Evolutionary conservation across 2,888 invertebrate species (phyloP).

Genomic region (Agapetus fuscipes): DNA sequence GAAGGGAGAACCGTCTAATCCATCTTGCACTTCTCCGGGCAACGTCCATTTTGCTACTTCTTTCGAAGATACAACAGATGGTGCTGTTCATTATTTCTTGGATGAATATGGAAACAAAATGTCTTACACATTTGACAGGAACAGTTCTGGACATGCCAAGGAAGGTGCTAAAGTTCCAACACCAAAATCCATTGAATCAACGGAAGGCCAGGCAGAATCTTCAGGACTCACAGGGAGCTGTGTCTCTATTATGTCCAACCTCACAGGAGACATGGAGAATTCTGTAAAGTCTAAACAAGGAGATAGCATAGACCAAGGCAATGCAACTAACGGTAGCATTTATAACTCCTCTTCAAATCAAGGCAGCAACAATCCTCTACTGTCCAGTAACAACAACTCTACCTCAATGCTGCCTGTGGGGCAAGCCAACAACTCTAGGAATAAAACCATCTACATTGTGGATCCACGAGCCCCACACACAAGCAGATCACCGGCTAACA

Average conservation of each 20-base stretch:
- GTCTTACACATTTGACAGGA: constrained; percentile 79
- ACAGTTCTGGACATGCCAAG: constrained; percentile 43
- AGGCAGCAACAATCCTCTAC: constrained; percentile 41
- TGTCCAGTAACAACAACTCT: constrained; percentile 40
- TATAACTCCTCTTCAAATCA: constrained; percentile 33
- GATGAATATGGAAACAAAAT: constrained; percentile 83
- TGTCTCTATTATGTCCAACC: constrained; percentile 39
- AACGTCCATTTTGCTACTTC: constrained; percentile 61
- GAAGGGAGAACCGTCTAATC: constrained; percentile 29
- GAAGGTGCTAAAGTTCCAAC: constrained; percentile 27
- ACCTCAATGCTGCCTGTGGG: constrained; percentile 40
- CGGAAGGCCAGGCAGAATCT: constrained; percentile 36
- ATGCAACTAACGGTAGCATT: constrained; percentile 22
- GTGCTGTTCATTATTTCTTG: constrained; percentile 77
- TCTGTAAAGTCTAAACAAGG: constrained; percentile 20
- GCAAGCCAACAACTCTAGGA: constrained; percentile 31
- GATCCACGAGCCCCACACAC: constrained; percentile 39
- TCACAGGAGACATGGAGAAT: constrained; percentile 19
- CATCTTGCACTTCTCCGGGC: constrained; percentile 25
- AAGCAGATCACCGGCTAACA: constrained; percentile 31
- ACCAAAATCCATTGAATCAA: constrained; percentile 27
- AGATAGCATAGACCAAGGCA: constrained; percentile 39
- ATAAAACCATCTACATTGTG: constrained; percentile 41
- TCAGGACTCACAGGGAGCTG: constrained; percentile 38
- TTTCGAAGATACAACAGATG: constrained; percentile 74